A percentile compares a stretch with the other conserved stretches of the same genome.
Conservation (phyloP, 1,140 invertebrate genomes). For the Drosophila bipectinata region DNA sequence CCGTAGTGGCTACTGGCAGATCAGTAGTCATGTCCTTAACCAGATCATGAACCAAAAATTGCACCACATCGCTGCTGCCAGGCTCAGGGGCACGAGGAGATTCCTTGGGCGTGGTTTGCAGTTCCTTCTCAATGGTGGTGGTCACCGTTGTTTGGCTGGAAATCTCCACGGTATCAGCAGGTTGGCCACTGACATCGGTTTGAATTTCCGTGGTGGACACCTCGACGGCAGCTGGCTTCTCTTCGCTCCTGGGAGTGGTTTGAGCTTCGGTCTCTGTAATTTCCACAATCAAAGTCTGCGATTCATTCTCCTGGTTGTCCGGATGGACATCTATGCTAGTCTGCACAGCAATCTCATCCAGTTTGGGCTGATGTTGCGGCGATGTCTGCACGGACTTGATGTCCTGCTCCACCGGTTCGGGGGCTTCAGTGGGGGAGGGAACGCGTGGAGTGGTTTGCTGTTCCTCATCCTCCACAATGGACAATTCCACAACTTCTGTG, state of each 20-base stretch:
- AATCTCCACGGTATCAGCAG: slow-evolving; percentile 84
- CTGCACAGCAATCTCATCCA: slow-evolving; percentile 84
- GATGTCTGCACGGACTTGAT: slow-evolving; percentile 87
- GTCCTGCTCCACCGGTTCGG: slow-evolving; percentile 63
- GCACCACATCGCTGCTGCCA: slow-evolving; percentile 60
- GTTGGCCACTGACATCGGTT: slow-evolving; percentile 68
- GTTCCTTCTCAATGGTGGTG: slow-evolving; percentile 84
- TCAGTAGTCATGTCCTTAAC: slow-evolving; percentile 81
- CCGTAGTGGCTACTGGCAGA: slow-evolving; percentile 69
- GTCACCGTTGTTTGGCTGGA: slow-evolving; percentile 86
- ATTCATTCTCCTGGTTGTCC: slow-evolving; percentile 72
- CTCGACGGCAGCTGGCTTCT: slow-evolving; percentile 23
- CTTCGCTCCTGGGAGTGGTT: slow-evolving; percentile 62
- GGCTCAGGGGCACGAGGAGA: slow-evolving; percentile 63
- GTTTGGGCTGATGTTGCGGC: slow-evolving; percentile 84
- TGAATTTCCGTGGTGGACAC: slow-evolving; percentile 67
- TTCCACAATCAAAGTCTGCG: slow-evolving; percentile 72
- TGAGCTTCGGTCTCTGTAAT: slow-evolving; percentile 77
- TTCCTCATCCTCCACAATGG: slow-evolving; percentile 84
- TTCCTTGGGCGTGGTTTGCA: slow-evolving; percentile 85
- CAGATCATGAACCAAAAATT: slow-evolving; percentile 74
- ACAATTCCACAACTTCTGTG: slow-evolving; percentile 86
- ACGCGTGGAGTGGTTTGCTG: slow-evolving; percentile 84
- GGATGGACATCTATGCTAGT: slow-evolving; percentile 82
- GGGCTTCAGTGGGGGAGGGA: slow-evolving; percentile 35